Conservation (phyloP, 2,113 vertebrate genomes). For the Murina feae region DNA sequence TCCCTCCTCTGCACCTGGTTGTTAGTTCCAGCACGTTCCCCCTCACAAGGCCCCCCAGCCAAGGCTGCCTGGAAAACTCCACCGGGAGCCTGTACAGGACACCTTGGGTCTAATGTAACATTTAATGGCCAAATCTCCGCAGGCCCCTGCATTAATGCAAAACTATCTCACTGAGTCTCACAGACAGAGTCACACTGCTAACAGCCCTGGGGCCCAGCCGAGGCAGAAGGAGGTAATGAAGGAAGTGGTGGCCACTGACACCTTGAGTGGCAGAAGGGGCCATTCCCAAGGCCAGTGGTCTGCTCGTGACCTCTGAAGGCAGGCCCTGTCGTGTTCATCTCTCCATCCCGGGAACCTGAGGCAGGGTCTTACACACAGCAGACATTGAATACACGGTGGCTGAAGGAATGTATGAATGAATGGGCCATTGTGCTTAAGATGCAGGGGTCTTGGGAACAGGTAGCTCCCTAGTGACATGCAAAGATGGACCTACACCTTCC, state of each 20-base stretch:
- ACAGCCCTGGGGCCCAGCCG: slow-evolving; percentile 25
- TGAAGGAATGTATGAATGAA: background rate
- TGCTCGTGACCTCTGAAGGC: background rate
- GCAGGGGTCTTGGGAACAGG: background rate
- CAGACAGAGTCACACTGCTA: slow-evolving; percentile 37
- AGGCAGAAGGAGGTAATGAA: background rate
- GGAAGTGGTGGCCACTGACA: background rate
- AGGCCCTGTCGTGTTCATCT: background rate
- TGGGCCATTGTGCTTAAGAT: background rate
- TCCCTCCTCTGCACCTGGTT: slow-evolving; percentile 64
- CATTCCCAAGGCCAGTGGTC: background rate
- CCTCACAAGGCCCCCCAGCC: slow-evolving; percentile 55
- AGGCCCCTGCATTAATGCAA: slow-evolving; percentile 66
- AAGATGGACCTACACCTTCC: background rate
- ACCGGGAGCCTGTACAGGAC: slow-evolving; percentile 64
- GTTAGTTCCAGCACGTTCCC: slow-evolving; percentile 70
- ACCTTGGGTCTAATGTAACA: slow-evolving; percentile 75
- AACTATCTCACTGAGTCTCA: slow-evolving; percentile 50
- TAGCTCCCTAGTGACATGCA: background rate
- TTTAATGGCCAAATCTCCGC: slow-evolving; percentile 69
- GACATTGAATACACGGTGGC: background rate
- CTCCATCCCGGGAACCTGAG: background rate
- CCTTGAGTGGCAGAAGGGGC: background rate
- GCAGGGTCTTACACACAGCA: background rate
- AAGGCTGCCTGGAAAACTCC: slow-evolving; percentile 67